Evolutionary conservation across 2,797 vertebrate genomes (phyloP).

Genomic region (Ammospiza maritima): DNA sequence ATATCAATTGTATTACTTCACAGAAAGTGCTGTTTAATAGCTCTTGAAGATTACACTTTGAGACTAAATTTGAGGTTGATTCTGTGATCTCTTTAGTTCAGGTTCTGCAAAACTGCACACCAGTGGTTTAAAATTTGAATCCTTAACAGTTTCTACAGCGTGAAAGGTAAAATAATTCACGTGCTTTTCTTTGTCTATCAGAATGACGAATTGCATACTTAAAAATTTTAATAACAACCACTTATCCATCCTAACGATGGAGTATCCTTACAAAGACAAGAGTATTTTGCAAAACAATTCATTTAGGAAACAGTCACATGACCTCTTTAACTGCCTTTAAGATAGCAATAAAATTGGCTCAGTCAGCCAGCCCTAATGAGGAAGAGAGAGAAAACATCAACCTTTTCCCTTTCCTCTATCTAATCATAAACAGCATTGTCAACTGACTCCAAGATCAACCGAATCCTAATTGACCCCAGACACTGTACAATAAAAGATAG

Average conservation of each 20-base stretch:
- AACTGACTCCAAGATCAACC: conserved; percentile 46
- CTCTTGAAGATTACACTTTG: background rate
- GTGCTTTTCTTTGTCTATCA: background rate
- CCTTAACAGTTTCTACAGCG: background rate
- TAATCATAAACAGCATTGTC: conserved; percentile 64
- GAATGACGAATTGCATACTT: background rate
- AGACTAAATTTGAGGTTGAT: background rate
- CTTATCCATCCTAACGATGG: background rate
- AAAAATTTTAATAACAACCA: background rate
- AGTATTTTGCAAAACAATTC: conserved; percentile 54
- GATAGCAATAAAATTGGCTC: conserved; percentile 69
- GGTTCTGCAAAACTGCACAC: background rate
- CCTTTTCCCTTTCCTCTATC: conserved; percentile 36
- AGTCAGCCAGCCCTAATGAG: conserved; percentile 31
- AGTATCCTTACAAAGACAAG: conserved; percentile 37
- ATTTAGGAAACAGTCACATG: conserved; percentile 60
- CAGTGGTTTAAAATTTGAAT: background rate
- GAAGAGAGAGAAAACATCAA: conserved; percentile 46
- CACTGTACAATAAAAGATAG: conserved; percentile 1
- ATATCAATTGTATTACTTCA: background rate
- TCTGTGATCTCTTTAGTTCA: background rate
- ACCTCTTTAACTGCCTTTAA: conserved; percentile 68
- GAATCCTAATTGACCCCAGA: conserved; percentile 62
- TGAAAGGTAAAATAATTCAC: background rate
- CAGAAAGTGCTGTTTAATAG: background rate